A percentile compares a stretch with the other conserved stretches of the same genome.
Evolutionary conservation across 2,797 vertebrate genomes (phyloP).

Genomic region (Nyctibius grandis): DNA sequence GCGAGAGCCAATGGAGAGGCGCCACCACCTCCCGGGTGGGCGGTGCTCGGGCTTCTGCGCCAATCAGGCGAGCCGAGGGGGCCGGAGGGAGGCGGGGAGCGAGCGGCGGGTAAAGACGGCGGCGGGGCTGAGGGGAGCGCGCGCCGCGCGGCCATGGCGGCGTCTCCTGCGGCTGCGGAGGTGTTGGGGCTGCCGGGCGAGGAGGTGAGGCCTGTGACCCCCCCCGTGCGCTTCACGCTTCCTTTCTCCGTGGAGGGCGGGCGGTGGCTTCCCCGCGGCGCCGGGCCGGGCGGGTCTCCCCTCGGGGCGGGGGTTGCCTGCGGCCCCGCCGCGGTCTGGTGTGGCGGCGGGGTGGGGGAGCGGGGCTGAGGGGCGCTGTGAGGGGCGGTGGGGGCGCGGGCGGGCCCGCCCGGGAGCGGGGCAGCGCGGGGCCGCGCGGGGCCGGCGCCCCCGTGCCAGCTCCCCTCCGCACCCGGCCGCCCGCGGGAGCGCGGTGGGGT

Average conservation of each 20-base stretch:
- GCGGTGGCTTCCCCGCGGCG: neutral
- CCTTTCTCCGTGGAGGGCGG: neutral
- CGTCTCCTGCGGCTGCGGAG: too few relatives aligned
- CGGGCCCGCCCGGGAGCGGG: neutral
- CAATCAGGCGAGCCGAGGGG: too few relatives aligned
- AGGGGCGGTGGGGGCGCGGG: too few relatives aligned
- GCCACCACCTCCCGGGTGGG: too few relatives aligned
- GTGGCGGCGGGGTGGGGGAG: neutral
- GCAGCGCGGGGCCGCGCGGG: neutral
- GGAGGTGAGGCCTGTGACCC: slow-evolving; percentile 51
- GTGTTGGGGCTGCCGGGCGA: slow-evolving; percentile 64
- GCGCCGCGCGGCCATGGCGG: neutral
- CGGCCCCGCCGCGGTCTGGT: neutral
- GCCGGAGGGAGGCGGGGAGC: too few relatives aligned
- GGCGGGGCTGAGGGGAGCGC: too few relatives aligned
- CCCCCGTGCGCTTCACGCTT: too few relatives aligned
- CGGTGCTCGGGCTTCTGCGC: too few relatives aligned
- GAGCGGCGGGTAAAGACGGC: too few relatives aligned
- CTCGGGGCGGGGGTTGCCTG: neutral
- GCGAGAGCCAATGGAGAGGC: too few relatives aligned
- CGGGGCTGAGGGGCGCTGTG: neutral
- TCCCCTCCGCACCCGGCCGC: neutral
- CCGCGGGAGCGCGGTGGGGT: neutral
- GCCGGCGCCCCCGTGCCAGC: neutral
- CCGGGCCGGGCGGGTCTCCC: neutral